Percentiles rank a stretch among this genome's conserved stretches.
Conservation (phyloP, 2,797 vertebrate genomes). For the Staurois parvus region DNA sequence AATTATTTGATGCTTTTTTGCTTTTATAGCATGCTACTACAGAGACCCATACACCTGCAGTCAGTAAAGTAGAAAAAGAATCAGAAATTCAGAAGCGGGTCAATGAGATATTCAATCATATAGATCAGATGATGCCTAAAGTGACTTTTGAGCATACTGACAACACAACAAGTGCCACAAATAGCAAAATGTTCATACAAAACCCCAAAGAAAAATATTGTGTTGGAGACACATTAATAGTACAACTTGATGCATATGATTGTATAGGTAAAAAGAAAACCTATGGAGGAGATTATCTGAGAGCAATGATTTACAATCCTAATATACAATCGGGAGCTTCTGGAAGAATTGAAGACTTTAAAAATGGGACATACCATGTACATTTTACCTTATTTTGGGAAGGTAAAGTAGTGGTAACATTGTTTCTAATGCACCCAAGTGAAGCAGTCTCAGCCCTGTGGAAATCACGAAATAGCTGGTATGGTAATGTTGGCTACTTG, state of each 20-base stretch:
- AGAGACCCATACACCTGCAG: neutral
- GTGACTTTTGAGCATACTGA: slow-evolving; percentile 49
- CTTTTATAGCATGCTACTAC: neutral
- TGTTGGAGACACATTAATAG: slow-evolving; percentile 7
- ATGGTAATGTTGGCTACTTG: slow-evolving; percentile 50
- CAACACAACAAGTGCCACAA: slow-evolving; percentile 11
- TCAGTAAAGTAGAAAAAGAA: neutral
- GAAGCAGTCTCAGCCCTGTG: too few species aligned
- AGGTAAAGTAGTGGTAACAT: too few species aligned
- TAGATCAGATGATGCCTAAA: too few species aligned
- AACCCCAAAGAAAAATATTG: slow-evolving; percentile 13
- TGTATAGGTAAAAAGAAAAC: slow-evolving; percentile 57
- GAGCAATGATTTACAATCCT: slow-evolving; percentile 60
- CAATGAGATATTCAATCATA: too few species aligned
- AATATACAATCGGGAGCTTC: slow-evolving; percentile 50
- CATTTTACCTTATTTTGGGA: too few species aligned
- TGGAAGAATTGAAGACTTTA: slow-evolving; percentile 61
- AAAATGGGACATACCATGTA: too few species aligned
- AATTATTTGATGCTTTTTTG: neutral
- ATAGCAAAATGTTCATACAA: neutral
- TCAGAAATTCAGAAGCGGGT: too few species aligned
- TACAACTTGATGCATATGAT: slow-evolving; percentile 30
- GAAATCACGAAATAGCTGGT: slow-evolving; percentile 64
- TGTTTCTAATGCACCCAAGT: too few species aligned
- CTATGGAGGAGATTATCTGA: slow-evolving; percentile 66